phyloP scores from a whole-genome alignment of 2,113 vertebrate genomes.

The Psammodynastes pulverulentus region DNA sequence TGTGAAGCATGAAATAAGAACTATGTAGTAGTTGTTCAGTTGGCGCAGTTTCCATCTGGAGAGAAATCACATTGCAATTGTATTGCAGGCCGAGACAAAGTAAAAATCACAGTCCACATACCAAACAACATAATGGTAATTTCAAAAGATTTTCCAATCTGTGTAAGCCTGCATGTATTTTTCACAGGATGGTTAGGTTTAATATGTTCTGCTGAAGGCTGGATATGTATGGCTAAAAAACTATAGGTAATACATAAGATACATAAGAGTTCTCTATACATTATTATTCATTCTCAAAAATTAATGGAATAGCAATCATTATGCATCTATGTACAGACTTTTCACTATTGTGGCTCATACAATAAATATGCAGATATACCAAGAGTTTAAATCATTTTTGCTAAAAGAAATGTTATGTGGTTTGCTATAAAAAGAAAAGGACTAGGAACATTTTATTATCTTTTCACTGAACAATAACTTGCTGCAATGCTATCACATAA shows the following conservation, averaged over 20 bases:
- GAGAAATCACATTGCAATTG: conserved; percentile 17
- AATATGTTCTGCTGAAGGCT: conserved; percentile 10
- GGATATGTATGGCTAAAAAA: conserved; percentile 35
- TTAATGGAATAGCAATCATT: background rate
- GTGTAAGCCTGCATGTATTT: background rate
- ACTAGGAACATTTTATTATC: too few species aligned
- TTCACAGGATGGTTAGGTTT: conserved; percentile 41
- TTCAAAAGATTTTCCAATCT: conserved; percentile 39
- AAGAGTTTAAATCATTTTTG: background rate
- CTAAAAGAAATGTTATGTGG: background rate
- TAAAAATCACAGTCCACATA: conserved; percentile 3
- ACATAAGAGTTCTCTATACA: conserved; percentile 14
- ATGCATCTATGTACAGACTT: background rate
- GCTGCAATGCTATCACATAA: background rate
- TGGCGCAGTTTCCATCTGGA: background rate
- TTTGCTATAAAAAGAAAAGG: background rate
- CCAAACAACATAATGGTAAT: conserved; percentile 27
- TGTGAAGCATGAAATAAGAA: background rate
- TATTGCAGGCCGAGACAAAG: conserved; percentile 19
- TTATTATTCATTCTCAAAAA: conserved; percentile 20
- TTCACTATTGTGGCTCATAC: background rate
- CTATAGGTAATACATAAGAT: background rate
- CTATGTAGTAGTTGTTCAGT: conserved; percentile 1
- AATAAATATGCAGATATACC: background rate
- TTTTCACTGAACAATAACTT: background rate